Base-by-base conservation (phyloP, 2,113 vertebrate species). In the Hippocampus zosterae region DNA sequence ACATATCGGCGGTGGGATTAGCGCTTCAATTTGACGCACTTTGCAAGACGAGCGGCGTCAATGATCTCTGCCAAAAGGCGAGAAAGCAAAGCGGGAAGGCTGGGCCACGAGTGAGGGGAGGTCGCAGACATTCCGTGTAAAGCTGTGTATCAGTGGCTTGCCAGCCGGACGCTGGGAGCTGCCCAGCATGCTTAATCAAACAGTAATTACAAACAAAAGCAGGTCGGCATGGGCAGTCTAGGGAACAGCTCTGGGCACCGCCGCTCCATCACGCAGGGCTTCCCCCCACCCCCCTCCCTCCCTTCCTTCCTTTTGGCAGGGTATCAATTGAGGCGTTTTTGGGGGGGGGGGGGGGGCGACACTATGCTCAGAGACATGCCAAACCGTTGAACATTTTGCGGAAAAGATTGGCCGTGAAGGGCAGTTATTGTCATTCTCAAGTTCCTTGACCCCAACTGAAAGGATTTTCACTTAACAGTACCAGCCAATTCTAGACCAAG, bases 181-280 rank as follows among this genome's bases (percentile, higher is more conserved):
- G 80, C 83, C 81, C 78, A 71, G 78, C 84, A 88, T 91, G 85
- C 85, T 90, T 92, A 90, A 94, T 91, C 81, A 88, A 92, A 93
- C 74, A 93, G 85, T 85, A 93, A 92, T 65, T 91, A 91, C 72
- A 82, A 89, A 92, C 29, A 89, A 91, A 91, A 92, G 83, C 84
- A 90, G 92, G 89, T 85, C 77, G 67, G 78, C 83, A 79, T 86
- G 92, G 88, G 89, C 77, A 86, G 72, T 79, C 66, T 82, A 73
- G 70, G 81, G 79, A 86, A 85, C 70, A 78, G 75, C 88, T 87
- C 83, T 63, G 73, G 72, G 52, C 81, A 85, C 41, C 70, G 77
- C 71, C 83, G 41, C 89, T 80, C 80, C 89, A 75, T 75, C 90
- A 87, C 85, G 81, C 85, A 91, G 68, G 81, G 84, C 15, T 5